Percentiles rank a stretch among this genome's conserved stretches.
Evolutionary conservation across 2,888 invertebrate genomes (phyloP).

Genomic region (Phengaris alcon): DNA sequence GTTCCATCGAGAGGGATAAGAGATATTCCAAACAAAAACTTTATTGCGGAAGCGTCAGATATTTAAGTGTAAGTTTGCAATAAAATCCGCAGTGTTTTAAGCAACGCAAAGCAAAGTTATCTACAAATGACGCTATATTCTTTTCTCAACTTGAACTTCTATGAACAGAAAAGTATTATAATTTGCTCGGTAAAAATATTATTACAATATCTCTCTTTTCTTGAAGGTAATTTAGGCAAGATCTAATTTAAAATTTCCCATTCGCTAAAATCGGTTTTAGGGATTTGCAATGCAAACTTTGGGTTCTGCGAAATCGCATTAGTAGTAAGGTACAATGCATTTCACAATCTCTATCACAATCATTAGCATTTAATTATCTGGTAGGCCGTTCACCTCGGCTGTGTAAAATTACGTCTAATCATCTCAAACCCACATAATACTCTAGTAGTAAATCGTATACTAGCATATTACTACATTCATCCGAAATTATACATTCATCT

Average conservation of each 20-base stretch:
- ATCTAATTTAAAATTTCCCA: background rate
- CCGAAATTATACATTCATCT: too few species aligned
- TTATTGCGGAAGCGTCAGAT: background rate
- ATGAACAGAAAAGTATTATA: too few species aligned
- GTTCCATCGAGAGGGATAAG: background rate
- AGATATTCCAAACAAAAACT: background rate
- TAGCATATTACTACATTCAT: conserved; percentile 31
- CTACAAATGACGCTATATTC: too few species aligned
- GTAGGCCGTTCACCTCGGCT: conserved; percentile 58
- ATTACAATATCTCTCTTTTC: background rate
- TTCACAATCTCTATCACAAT: conserved; percentile 39
- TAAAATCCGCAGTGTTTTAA: background rate
- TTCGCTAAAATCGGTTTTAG: background rate
- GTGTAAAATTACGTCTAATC: conserved; percentile 71
- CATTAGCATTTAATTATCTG: conserved; percentile 46
- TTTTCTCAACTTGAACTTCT: too few species aligned
- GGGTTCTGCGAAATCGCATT: background rate
- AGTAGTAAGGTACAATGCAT: conserved; percentile 32
- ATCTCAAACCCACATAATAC: conserved; percentile 64
- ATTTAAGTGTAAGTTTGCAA: background rate
- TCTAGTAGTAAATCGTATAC: conserved; percentile 67
- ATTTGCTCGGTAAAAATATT: too few species aligned
- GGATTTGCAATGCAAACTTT: background rate
- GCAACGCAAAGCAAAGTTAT: too few species aligned
- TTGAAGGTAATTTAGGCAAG: too few species aligned